Conservation (phyloP, 1,140 invertebrate species). For the Trissolcus basalis region DNA sequence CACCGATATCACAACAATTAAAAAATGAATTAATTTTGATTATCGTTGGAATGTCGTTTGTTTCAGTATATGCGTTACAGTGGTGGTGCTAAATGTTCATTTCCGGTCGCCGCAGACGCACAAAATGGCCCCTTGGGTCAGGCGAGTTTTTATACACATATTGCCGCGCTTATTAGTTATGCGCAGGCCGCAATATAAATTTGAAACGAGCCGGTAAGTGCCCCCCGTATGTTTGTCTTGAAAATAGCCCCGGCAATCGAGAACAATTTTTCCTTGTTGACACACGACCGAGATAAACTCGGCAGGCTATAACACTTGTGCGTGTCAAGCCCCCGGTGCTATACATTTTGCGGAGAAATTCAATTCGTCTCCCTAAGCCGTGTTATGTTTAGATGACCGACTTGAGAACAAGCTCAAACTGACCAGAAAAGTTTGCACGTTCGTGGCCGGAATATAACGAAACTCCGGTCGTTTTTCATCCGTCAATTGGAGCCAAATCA, state of each 20-base stretch:
- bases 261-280: neutral
- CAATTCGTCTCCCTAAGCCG: conserved; percentile 23
- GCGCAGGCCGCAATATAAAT: conserved; percentile 87
- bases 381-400: conserved; percentile 41
- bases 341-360: conserved; percentile 24
- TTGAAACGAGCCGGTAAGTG: conserved; percentile 83
- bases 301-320: conserved; percentile 19
- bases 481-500: neutral
- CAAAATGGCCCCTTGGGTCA: conserved; percentile 95
- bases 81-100: conserved; percentile 97
- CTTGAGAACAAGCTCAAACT: conserved; percentile 36
- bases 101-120: conserved; percentile 97
- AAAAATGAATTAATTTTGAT: too few relatives aligned
- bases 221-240: neutral
- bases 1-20: too few relatives aligned
- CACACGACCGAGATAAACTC: too few relatives aligned
- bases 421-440: conserved; percentile 22
- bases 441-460: too few relatives aligned
- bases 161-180: conserved; percentile 90
- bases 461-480: too few relatives aligned
- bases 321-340: conserved; percentile 8
- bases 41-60: neutral
- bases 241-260: neutral
- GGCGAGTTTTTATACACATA: conserved; percentile 93
- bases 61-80: conserved; percentile 97